Conservation (phyloP, 2,888 invertebrate species). For the Papilio elwesi region DNA sequence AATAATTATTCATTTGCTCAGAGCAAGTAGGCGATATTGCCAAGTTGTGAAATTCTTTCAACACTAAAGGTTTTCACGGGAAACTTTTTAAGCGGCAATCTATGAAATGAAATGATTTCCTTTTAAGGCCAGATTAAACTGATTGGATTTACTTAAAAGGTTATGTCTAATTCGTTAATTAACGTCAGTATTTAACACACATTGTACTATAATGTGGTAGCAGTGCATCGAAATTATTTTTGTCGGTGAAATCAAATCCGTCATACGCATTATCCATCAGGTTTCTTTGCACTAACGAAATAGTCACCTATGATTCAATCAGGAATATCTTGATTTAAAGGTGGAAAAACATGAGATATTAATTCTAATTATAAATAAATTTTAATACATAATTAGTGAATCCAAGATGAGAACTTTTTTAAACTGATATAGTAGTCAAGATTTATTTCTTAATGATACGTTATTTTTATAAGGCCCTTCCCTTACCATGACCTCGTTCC, state of each 20-base stretch:
- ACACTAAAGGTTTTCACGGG: constrained; percentile 57
- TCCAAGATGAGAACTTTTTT: not conserved
- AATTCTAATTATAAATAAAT: not conserved
- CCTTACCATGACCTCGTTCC: constrained; percentile 80
- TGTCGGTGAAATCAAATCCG: no score
- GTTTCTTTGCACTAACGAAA: no score
- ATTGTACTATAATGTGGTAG: no score
- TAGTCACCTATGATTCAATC: no score
- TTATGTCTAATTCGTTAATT: no score
- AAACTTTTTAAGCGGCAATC: constrained; percentile 64
- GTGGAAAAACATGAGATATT: not conserved
- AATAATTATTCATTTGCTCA: constrained; percentile 68
- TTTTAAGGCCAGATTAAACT: constrained; percentile 56
- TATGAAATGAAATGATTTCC: constrained; percentile 71
- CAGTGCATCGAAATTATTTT: no score
- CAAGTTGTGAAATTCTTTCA: constrained; percentile 63
- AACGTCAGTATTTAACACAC: no score
- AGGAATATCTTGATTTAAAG: no score
- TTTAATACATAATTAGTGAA: not conserved
- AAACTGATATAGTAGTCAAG: constrained; percentile 46
- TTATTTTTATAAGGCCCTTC: constrained; percentile 77
- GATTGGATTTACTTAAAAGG: constrained; percentile 17
- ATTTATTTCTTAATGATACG: constrained; percentile 62
- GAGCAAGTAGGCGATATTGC: constrained; percentile 67
- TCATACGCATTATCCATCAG: no score